Evolutionary conservation across 2,888 invertebrate genomes (phyloP).

Genomic region (Oxystoma pomonae): DNA sequence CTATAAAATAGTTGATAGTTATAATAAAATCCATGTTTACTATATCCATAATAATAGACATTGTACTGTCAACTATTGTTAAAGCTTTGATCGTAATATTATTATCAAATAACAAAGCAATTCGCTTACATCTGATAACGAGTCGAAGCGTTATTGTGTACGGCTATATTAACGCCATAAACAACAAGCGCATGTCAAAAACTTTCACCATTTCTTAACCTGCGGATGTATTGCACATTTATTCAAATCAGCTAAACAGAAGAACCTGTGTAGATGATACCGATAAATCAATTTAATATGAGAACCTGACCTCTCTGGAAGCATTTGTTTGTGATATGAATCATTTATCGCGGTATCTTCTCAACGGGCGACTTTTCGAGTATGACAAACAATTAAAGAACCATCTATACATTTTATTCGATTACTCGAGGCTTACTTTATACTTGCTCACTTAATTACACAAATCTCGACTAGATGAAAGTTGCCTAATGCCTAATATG

Average conservation of each 20-base stretch:
- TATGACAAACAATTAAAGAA: not conserved
- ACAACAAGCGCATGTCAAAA: conserved; percentile 15
- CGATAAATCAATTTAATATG: conserved; percentile 22
- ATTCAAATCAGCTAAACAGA: conserved; percentile 1
- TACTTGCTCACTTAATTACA: too few species aligned
- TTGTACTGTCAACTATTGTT: conserved; percentile 20
- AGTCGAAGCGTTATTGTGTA: conserved; percentile 21
- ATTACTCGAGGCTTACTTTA: not conserved
- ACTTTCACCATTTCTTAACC: conserved; percentile 15
- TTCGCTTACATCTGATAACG: conserved; percentile 22
- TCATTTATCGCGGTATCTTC: not conserved
- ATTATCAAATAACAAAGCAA: conserved; percentile 12
- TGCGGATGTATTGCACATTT: not conserved
- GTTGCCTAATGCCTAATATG: too few species aligned
- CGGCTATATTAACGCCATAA: conserved; percentile 22
- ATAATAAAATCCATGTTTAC: too few species aligned
- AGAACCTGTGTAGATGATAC: conserved; percentile 4
- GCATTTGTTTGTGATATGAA: not conserved
- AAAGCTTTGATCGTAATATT: not conserved
- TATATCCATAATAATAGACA: too few species aligned
- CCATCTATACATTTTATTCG: not conserved
- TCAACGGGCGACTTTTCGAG: not conserved
- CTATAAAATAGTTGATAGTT: too few species aligned
- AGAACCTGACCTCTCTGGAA: conserved; percentile 20
- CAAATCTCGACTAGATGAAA: too few species aligned